Conservation (phyloP, 2,888 invertebrate genomes). For the Hydrotaea cyrtoneurina region DNA sequence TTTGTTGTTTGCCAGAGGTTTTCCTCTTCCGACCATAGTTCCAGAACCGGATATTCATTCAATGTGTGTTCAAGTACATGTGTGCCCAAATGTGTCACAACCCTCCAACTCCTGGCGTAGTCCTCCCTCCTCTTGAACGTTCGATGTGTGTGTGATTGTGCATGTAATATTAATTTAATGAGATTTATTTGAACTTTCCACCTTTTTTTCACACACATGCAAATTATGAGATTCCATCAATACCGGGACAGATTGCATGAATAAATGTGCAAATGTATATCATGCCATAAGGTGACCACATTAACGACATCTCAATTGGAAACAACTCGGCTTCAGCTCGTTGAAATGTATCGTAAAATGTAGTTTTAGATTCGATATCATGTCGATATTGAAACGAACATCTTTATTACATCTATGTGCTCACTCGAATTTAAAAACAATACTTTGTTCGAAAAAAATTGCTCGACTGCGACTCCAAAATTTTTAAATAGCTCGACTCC, state of each 20-base stretch:
- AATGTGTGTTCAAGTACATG: constrained; percentile 42
- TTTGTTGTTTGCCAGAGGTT: constrained; percentile 13
- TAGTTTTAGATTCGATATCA: too few species aligned
- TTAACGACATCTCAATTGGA: background rate
- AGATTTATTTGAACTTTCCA: constrained; percentile 56
- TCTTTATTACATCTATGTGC: too few species aligned
- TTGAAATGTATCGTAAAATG: constrained; percentile 3
- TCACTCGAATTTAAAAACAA: too few species aligned
- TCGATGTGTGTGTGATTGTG: constrained; percentile 21
- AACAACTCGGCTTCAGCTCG: constrained; percentile 1
- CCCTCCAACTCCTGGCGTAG: background rate
- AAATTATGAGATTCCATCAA: constrained; percentile 32
- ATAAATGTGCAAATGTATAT: constrained; percentile 5
- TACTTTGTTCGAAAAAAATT: too few species aligned
- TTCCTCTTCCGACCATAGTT: constrained; percentile 13
- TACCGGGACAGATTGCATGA: constrained; percentile 23
- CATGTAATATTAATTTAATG: constrained; percentile 44
- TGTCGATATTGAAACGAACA: too few species aligned
- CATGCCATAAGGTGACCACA: constrained; percentile 13
- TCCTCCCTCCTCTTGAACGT: background rate
- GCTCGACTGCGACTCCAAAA: too few species aligned
- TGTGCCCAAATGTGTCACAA: constrained; percentile 27
- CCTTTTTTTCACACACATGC: constrained; percentile 41
- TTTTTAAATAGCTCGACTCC: too few species aligned
- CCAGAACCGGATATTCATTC: constrained; percentile 60